Percentiles rank a stretch among this genome's conserved stretches.
These are phyloP conservation scores for Labeo calbasu DNA, from an alignment of 2,797 vertebrate genomes.

Conservation along the genomic window DNA sequence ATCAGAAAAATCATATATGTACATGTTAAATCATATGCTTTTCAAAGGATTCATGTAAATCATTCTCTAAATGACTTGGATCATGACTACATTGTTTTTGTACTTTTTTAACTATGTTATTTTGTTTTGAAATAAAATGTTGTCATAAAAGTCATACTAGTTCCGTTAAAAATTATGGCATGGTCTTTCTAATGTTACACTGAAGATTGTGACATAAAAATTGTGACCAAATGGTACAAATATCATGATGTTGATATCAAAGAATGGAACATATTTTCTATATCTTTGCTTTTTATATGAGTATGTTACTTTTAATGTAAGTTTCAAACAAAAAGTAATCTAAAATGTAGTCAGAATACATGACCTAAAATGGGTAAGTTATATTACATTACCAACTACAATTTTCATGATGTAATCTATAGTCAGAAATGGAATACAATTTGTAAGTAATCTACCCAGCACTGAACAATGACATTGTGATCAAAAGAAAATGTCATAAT, in stretches of 20 bases:
- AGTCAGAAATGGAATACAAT: not conserved
- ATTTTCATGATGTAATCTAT: not conserved
- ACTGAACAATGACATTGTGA: not conserved
- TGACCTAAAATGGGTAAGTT: not conserved
- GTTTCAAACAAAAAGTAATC: too few relatives aligned
- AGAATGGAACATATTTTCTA: too few relatives aligned
- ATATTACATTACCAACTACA: not conserved
- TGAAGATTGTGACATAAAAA: not conserved
- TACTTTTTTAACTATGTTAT: not conserved
- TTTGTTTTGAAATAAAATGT: slow-evolving; percentile 26
- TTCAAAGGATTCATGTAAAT: slow-evolving; percentile 52
- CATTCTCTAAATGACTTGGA: not conserved
- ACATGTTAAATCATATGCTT: slow-evolving; percentile 1
- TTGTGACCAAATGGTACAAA: not conserved
- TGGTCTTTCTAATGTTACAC: not conserved
- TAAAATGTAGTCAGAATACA: not conserved
- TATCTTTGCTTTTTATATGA: too few relatives aligned
- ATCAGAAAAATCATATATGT: slow-evolving; percentile 9
- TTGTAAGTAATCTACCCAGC: not conserved
- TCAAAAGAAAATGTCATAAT: not conserved
- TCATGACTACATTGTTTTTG: not conserved
- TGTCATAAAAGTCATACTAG: not conserved
- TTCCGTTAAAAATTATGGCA: not conserved
- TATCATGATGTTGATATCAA: too few relatives aligned
- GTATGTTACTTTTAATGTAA: too few relatives aligned